These are phyloP conservation scores for Bhutanitis thaidina DNA, from an alignment of 2,888 invertebrate species.

Conservation along the genomic window DNA sequence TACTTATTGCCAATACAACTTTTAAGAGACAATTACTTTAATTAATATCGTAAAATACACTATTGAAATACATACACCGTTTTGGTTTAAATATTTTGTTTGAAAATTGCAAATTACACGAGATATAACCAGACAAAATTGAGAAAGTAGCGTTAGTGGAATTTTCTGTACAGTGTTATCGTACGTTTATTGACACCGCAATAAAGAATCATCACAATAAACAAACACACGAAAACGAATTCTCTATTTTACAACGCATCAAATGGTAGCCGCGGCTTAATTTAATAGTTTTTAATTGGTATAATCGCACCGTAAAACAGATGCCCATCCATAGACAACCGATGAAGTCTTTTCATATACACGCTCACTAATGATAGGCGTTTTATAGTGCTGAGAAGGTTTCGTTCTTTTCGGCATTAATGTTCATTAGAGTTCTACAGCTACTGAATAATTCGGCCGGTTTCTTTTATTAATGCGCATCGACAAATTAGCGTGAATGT, in stretches of 20 bases:
- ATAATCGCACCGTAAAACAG: slow-evolving; percentile 69
- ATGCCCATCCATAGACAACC: slow-evolving; percentile 58
- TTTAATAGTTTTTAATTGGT: slow-evolving; percentile 79
- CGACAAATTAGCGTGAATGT: slow-evolving; percentile 78
- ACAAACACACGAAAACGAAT: slow-evolving; percentile 62
- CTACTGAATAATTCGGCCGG: slow-evolving; percentile 77
- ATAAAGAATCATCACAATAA: slow-evolving; percentile 73
- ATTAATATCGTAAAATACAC: no score
- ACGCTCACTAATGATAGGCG: slow-evolving; percentile 59
- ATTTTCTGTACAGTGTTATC: slow-evolving; percentile 8
- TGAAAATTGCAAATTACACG: no score
- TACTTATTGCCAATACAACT: no score
- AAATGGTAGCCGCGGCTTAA: slow-evolving; percentile 70
- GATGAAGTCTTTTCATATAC: slow-evolving; percentile 67
- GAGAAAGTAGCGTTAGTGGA: slow-evolving; percentile 10
- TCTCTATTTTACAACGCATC: slow-evolving; percentile 53
- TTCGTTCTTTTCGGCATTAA: slow-evolving; percentile 64
- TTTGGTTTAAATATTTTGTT: no score
- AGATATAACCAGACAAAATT: no score
- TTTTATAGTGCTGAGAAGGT: slow-evolving; percentile 46
- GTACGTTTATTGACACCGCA: slow-evolving; percentile 38
- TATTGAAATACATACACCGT: no score
- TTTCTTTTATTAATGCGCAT: slow-evolving; percentile 67
- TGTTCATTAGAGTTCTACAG: slow-evolving; percentile 71
- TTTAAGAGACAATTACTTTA: no score